Conservation (phyloP, 2,113 vertebrate species). For the Marcusenius ussheri region DNA sequence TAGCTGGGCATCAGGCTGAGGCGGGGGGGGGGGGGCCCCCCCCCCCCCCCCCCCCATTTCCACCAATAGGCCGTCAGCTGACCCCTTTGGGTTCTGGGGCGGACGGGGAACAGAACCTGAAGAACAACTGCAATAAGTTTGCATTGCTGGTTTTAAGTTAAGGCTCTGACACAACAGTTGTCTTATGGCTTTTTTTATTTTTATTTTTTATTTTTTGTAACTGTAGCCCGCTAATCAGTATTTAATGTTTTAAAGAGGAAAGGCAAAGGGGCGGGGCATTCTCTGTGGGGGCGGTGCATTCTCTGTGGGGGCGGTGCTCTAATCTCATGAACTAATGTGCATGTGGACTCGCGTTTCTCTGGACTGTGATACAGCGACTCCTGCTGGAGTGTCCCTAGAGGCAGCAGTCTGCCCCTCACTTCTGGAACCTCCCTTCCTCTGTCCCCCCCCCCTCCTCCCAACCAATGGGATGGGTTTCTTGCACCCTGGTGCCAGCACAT, state of each 20-base stretch:
- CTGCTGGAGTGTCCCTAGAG: neutral
- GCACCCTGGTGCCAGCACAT: constrained; percentile 28
- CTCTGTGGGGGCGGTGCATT: constrained; percentile 55
- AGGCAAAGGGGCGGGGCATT: constrained; percentile 58
- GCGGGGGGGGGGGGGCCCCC: too few relatives aligned
- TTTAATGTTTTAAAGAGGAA: constrained; percentile 61
- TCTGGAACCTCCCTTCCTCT: neutral
- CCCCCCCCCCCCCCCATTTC: neutral
- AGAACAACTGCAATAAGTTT: constrained; percentile 58
- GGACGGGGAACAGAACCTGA: constrained; percentile 14
- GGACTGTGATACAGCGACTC: neutral
- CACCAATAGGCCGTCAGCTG: neutral
- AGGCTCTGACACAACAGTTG: constrained; percentile 43
- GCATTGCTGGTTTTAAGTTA: constrained; percentile 50
- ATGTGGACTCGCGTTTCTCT: neutral
- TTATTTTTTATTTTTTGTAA: constrained; percentile 26
- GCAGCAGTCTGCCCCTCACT: neutral
- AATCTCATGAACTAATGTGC: constrained; percentile 33
- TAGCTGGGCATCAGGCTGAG: neutral
- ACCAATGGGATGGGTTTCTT: constrained; percentile 35
- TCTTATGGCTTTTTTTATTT: constrained; percentile 35
- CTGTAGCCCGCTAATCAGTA: constrained; percentile 64
- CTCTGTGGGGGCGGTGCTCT: constrained; percentile 50
- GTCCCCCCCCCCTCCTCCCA: neutral
- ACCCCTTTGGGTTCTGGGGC: neutral